Base-by-base conservation (phyloP, 2,888 invertebrate species). In the Cheilosia grossa region DNA sequence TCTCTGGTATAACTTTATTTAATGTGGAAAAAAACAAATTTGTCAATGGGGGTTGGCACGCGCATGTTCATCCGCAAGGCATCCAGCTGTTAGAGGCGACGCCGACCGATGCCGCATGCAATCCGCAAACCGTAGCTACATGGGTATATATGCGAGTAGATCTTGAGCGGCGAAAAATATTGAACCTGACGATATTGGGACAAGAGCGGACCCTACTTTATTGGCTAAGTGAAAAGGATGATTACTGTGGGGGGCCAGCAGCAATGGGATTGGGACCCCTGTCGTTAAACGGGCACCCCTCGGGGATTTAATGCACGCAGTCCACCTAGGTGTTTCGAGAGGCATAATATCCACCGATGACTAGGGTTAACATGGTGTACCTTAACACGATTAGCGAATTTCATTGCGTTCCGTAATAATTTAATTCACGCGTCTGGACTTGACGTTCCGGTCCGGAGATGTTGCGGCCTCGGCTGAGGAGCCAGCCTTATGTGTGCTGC, bases 41-140 rank as follows among this genome's bases (percentile, higher is more conserved):
- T 91, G 89, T 90, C 91, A 91, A 91, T 90, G 90, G 91, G 91
- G 91, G 91, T 91, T 91, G 91, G 91, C 91, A 91, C 91, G 91
- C 91, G 91, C 90, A 75, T 73, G 73, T 77, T 82, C 61, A 74
- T 82, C 21, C 15, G 66, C 61, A 75, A 72, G 85, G 64, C 80
- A 70, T 69, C 85, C 87, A 79, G 82, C 88, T 70, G 86, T 59
- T 74, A 70, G 67, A 88, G 72, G 75, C 69, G 61, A 79, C 64
- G 81, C 86, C 64, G 37, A 47, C 40, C 49, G 37, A 37, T 72
- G 42, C 40, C 19, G 27, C 27, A 44, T 53, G 56, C 33, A 40
- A 21, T 66, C 54, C 56, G 63, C 30, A 30, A 30, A 9, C 30
- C 30, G 30, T 7, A 1, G 30, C 9, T 30, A 9, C 2, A 9